Evolutionary conservation across 2,113 vertebrate genomes (phyloP), one percentile per base, ranked within the genome.

Genomic region (Periophthalmus modestus): DNA sequence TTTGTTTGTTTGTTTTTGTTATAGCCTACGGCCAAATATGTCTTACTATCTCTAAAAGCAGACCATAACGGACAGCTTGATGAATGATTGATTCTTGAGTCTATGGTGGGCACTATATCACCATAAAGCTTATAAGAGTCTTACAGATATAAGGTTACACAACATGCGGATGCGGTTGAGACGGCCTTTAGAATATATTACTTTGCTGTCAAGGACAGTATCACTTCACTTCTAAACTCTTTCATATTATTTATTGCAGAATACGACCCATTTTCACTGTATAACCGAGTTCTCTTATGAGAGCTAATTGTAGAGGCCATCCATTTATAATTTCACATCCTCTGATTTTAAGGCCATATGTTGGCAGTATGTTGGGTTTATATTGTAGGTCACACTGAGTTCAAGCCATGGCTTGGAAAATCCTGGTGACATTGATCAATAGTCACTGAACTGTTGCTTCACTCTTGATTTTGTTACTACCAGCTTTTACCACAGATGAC

Each of bases 171-270:
- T 63, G 10, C 13, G 52, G 52, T 66, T 23, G 34, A 70, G n/a
- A 71, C 16, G 47, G 46, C 13, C 15, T 16, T 23, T 15, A 69
- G 15, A 71, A 18, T 74, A 21, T 69, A 46, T 78, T 18, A 57
- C 39, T 68, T 5, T 24, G 59, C 46, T 50, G 67, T 72, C 65
- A 77, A 79, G 54, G 73, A 57, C 73, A 67, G 65, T 50, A 70
- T 36, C 62, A 50, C 34, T 23, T 14, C 65, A 55, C 52, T 19
- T 39, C 24, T 77, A 84, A 75, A 68, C 63, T 70, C 74, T 50
- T 68, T 72, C 75, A 57, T 71, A 69, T 65, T 77, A 36, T 78
- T 68, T 78, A 69, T 78, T 73, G 48, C 78, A 48, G 68, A 75
- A 71, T 75, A 46, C 66, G 67, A 78, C 72, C 57, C 63, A 72